Percentiles rank a stretch among this genome's conserved stretches.
These are phyloP conservation scores for Agriotes lineatus DNA, from an alignment of 2,888 invertebrate species.

Conservation along the genomic window DNA sequence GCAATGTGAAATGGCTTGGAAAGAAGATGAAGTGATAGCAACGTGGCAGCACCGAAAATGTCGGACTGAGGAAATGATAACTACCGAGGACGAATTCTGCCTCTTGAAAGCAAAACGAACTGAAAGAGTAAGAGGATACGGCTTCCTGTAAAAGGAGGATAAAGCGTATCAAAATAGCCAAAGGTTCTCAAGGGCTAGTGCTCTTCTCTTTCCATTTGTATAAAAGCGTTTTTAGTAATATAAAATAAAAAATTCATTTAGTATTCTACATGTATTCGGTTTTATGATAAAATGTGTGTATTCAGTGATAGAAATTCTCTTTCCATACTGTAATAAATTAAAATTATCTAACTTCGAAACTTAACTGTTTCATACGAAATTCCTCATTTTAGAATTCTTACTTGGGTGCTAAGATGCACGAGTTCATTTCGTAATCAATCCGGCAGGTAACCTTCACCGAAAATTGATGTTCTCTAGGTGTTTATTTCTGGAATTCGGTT, in stretches of 20 bases:
- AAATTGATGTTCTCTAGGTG: slow-evolving; percentile 16
- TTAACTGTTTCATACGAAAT: too few relatives aligned
- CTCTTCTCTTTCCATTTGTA: too few relatives aligned
- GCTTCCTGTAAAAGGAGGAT: neutral
- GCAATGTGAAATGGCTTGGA: slow-evolving; percentile 11
- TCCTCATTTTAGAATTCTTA: neutral
- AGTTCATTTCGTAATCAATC: neutral
- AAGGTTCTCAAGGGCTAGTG: neutral
- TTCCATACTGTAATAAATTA: too few relatives aligned
- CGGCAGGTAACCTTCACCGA: slow-evolving; percentile 2
- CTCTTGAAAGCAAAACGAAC: neutral
- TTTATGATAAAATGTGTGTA: too few relatives aligned
- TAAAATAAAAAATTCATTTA: too few relatives aligned
- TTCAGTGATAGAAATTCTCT: too few relatives aligned
- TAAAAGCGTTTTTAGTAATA: too few relatives aligned
- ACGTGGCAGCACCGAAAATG: slow-evolving; percentile 4
- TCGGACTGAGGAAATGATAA: slow-evolving; percentile 13
- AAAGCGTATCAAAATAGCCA: neutral
- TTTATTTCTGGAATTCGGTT: slow-evolving; percentile 2
- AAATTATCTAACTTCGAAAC: too few relatives aligned
- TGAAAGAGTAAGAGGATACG: neutral
- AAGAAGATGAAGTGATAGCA: slow-evolving; percentile 15
- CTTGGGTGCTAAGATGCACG: neutral
- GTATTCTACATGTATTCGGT: too few relatives aligned
- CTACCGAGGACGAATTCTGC: slow-evolving; percentile 5